A percentile compares a stretch with the other conserved stretches of the same genome.
Conservation (phyloP, 2,113 vertebrate genomes). For the Nothoprocta pentlandii region DNA sequence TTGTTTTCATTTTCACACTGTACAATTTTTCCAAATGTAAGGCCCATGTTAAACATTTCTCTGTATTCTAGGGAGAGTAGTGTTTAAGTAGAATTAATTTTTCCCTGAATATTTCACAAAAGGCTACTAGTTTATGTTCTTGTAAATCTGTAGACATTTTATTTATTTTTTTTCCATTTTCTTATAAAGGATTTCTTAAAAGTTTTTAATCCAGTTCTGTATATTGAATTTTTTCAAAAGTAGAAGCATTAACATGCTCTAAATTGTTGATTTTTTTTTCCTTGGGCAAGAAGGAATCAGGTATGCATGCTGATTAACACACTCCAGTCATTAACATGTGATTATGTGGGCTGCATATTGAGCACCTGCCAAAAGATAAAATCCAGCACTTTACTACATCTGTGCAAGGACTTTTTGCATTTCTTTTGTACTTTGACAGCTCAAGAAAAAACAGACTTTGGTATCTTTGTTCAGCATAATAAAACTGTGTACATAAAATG, state of each 20-base stretch:
- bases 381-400: constrained; percentile 84
- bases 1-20: background rate
- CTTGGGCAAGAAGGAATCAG: constrained; percentile 79
- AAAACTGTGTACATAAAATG: constrained; percentile 68
- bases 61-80: background rate
- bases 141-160: background rate
- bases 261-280: constrained; percentile 69
- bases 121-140: background rate
- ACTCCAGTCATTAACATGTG: constrained; percentile 87
- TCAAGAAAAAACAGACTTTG: constrained; percentile 67
- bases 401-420: constrained; percentile 82
- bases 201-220: constrained; percentile 34
- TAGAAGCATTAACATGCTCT: constrained; percentile 68
- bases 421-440: constrained; percentile 81
- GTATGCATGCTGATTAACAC: constrained; percentile 88
- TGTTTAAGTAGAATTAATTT: constrained; percentile 29
- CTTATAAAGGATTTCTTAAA: constrained; percentile 49
- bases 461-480: constrained; percentile 71
- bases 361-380: constrained; percentile 90
- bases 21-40: background rate
- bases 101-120: background rate
- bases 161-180: constrained; percentile 26
- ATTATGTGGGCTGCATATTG: constrained; percentile 91
- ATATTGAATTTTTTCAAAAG: constrained; percentile 70
- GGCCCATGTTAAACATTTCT: background rate